Evolutionary conservation across 2,113 vertebrate genomes (phyloP).

Genomic region (Aramus guarauna): DNA sequence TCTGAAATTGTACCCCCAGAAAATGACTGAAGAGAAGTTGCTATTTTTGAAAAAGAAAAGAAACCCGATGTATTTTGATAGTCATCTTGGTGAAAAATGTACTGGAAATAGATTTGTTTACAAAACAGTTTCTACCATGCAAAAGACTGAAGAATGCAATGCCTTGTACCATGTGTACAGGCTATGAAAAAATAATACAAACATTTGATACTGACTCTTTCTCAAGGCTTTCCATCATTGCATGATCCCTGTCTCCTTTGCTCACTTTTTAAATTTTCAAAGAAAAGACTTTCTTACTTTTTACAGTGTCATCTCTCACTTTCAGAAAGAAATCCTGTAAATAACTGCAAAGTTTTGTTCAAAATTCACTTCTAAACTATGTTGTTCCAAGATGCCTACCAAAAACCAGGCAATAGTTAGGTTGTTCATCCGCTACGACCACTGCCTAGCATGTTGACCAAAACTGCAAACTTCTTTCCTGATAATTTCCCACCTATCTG

Average conservation of each 20-base stretch:
- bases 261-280: not conserved
- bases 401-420: not conserved
- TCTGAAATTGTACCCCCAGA: not conserved
- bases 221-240: not conserved
- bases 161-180: not conserved
- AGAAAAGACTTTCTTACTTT: not conserved
- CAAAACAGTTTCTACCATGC: not conserved
- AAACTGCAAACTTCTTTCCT: not conserved
- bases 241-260: not conserved
- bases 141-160: not conserved
- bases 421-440: rapidly evolving
- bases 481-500: not conserved
- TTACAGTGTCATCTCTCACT: not conserved
- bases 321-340: not conserved
- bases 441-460: not conserved
- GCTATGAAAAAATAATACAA: not conserved
- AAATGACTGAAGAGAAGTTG: not conserved
- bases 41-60: not conserved
- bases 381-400: not conserved
- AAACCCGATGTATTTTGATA: not conserved
- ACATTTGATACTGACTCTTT: not conserved
- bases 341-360: not conserved
- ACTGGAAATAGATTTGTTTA: conserved; percentile 28
- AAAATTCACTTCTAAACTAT: not conserved
- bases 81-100: not conserved